Evolutionary conservation across 1,140 invertebrate genomes (phyloP), one percentile per base, ranked within the genome.

Genomic region (Lasaia peninsularis): DNA sequence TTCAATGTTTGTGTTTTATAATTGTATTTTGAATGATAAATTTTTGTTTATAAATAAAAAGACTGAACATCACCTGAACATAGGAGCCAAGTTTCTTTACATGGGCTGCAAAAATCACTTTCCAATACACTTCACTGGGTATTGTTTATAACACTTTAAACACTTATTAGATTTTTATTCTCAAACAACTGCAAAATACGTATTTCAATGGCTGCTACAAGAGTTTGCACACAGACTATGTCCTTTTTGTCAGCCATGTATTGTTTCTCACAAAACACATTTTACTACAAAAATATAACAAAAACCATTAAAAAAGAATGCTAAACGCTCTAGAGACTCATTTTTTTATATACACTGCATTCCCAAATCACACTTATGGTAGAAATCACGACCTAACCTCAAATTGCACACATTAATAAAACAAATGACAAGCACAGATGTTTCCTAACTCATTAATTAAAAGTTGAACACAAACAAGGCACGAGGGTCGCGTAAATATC

Each of bases 331-430:
- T 48, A 48, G 2, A 48, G 18, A 48, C 11, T 48, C 63, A 63
- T 58, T 67, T 54, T 18, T 58, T 44, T 44, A 44, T 6, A 32
- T 58, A 52, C 65, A 66, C 54, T 55, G 56, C 56, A 55, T 61
- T 62, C 60, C 56, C 56, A 35, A 60, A 31, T 63, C 58, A 55
- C 67, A 67, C 63, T 72, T 62, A 58, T 64, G 63, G 66, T 69
- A 70, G 64, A 65, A 77, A 80, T 78, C 75, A 75, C 78, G 72
- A 78, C 73, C 80, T 88, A 88, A 88, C 84, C 82, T 88, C 80
- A 88, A 88, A 87, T 79, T 77, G 65, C 69, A 79, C 74, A 83
- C 70, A 69, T 73, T 73, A 75, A 77, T 75, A 58, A 56, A 73
- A 75, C 68, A 71, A 82, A 68, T 75, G 72, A 77, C 73, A 75